These are phyloP conservation scores for Anagyrus pseudococci DNA, from an alignment of 2,888 invertebrate genomes.

Conservation along the genomic window DNA sequence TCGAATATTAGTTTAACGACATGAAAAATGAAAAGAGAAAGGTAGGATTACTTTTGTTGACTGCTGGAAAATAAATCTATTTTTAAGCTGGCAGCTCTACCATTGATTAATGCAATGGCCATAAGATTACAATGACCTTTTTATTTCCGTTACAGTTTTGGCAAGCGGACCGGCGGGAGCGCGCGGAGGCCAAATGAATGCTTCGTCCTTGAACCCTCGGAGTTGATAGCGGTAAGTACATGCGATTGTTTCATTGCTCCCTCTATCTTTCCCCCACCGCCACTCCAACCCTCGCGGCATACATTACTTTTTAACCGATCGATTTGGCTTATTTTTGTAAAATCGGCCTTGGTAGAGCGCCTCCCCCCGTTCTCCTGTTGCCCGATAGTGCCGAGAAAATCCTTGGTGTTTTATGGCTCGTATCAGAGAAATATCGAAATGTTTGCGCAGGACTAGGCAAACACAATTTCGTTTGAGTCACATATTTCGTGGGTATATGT, in stretches of 20 bases:
- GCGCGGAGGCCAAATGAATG: conserved; percentile 82
- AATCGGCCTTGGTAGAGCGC: neutral
- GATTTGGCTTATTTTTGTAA: neutral
- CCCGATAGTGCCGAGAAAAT: no score
- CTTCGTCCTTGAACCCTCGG: conserved; percentile 83
- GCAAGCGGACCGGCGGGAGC: conserved; percentile 79
- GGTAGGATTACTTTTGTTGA: neutral
- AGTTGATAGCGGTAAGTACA: conserved; percentile 84
- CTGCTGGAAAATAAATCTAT: neutral
- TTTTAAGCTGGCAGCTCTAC: neutral
- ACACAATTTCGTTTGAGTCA: no score
- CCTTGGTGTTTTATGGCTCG: no score
- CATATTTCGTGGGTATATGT: no score
- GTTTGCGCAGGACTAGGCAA: no score
- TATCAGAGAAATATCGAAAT: no score
- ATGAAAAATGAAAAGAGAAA: neutral
- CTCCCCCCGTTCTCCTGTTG: no score
- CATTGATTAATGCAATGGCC: neutral
- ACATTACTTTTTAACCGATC: neutral
- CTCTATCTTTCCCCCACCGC: conserved; percentile 9
- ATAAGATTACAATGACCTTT: neutral
- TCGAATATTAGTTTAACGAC: no score
- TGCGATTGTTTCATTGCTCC: neutral
- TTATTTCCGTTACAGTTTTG: conserved; percentile 70
- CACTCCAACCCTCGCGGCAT: neutral